Percentiles rank a stretch among this genome's conserved stretches.
Evolutionary conservation across 2,113 vertebrate species (phyloP).

Genomic region (Psettodes erumei): DNA sequence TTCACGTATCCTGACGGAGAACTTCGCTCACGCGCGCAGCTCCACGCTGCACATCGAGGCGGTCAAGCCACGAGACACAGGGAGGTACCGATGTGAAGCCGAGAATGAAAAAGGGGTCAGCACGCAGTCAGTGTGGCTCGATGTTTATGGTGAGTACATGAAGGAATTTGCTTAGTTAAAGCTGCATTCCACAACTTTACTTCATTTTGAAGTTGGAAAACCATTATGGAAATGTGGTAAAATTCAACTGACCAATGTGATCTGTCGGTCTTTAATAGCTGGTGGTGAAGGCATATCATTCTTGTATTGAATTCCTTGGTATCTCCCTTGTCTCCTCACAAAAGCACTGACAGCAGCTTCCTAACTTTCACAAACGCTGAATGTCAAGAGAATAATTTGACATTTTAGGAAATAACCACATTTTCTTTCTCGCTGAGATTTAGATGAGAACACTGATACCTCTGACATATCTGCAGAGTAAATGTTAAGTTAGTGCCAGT

Average conservation of each 20-base stretch:
- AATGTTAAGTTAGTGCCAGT: not conserved
- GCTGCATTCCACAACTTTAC: not conserved
- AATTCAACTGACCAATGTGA: not conserved
- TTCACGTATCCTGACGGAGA: conserved; percentile 71
- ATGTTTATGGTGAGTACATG: conserved; percentile 89
- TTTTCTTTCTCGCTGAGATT: not conserved
- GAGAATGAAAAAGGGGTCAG: conserved; percentile 87
- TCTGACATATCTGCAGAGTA: not conserved
- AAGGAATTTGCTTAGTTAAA: not conserved
- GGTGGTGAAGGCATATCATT: too few species aligned
- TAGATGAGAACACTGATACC: not conserved
- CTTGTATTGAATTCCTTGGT: not conserved
- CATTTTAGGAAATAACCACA: not conserved
- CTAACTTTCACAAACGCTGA: not conserved
- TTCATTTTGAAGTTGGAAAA: not conserved
- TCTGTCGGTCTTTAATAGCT: not conserved
- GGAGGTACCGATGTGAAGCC: conserved; percentile 91
- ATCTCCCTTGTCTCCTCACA: not conserved
- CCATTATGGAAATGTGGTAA: not conserved
- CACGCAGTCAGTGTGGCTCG: conserved; percentile 88
- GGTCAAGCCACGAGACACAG: conserved; percentile 86
- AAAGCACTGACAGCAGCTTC: not conserved
- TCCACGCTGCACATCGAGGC: conserved; percentile 84
- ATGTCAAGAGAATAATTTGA: not conserved
- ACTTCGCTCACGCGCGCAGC: conserved; percentile 82